Evolutionary conservation across 2,113 vertebrate genomes (phyloP).

Genomic region (Grammomys dolichurus): DNA sequence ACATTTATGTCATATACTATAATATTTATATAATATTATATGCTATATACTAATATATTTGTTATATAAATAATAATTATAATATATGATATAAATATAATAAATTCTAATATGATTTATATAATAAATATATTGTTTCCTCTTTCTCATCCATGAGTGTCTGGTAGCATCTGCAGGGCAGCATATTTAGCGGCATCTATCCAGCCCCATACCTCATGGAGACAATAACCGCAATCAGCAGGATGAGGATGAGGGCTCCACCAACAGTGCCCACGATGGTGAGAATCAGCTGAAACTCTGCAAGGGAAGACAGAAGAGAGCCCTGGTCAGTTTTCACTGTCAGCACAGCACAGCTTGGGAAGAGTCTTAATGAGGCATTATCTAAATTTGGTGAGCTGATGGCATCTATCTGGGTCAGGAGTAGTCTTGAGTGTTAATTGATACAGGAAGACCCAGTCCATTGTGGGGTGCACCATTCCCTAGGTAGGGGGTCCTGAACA

Average conservation of each 20-base stretch:
- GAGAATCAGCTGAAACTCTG: slow-evolving; percentile 86
- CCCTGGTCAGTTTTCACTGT: not conserved
- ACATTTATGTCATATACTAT: too few species aligned
- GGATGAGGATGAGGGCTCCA: slow-evolving; percentile 76
- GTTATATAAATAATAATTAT: too few species aligned
- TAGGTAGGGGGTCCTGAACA: not conserved
- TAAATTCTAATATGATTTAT: too few species aligned
- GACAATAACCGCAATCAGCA: not conserved
- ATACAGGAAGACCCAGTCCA: not conserved
- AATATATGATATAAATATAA: too few species aligned
- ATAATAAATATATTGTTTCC: not conserved
- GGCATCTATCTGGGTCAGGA: not conserved
- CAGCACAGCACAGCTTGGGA: not conserved
- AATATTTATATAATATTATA: too few species aligned
- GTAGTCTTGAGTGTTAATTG: not conserved
- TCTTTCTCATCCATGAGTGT: not conserved
- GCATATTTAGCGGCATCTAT: too few species aligned
- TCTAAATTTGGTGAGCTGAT: not conserved
- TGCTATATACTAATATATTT: too few species aligned
- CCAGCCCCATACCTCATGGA: slow-evolving; percentile 38
- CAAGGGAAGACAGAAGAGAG: slow-evolving; percentile 4
- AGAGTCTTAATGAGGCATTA: not conserved
- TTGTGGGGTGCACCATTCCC: not conserved
- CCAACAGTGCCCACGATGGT: slow-evolving; percentile 82
- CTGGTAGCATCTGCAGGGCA: not conserved